Percentiles rank a stretch among this genome's conserved stretches.
Conservation (phyloP, 2,113 vertebrate genomes). For the Oryzias curvinotus region DNA sequence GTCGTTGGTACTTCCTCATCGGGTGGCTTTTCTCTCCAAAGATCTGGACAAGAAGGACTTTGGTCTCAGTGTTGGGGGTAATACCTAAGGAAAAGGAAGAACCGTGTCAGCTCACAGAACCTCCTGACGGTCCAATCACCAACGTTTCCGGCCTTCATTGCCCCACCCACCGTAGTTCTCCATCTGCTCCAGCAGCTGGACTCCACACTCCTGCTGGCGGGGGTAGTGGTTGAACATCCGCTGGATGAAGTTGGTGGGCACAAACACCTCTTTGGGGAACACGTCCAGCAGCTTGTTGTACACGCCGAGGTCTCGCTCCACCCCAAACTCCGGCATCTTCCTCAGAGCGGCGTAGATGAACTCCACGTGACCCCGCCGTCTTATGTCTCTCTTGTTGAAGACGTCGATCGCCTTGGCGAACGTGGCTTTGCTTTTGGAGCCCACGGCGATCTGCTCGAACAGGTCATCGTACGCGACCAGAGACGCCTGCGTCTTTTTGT, state of each 20-base stretch:
- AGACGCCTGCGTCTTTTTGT: slow-evolving; percentile 21
- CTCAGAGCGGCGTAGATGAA: slow-evolving; percentile 88
- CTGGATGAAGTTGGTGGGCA: slow-evolving; percentile 82
- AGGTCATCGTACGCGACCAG: slow-evolving; percentile 66
- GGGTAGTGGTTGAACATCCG: slow-evolving; percentile 88
- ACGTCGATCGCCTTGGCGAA: slow-evolving; percentile 76
- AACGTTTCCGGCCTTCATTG: too few species aligned
- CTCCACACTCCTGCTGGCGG: slow-evolving; percentile 86
- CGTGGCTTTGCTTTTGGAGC: slow-evolving; percentile 72
- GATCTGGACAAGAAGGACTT: slow-evolving; percentile 83
- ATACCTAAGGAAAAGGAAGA: slow-evolving; percentile 70
- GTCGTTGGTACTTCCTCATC: slow-evolving; percentile 83
- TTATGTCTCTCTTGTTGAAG: slow-evolving; percentile 74
- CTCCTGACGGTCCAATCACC: too few species aligned
- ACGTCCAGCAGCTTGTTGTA: slow-evolving; percentile 88
- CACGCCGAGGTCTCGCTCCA: slow-evolving; percentile 80
- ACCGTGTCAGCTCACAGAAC: not conserved
- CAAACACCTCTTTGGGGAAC: slow-evolving; percentile 90
- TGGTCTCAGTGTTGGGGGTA: slow-evolving; percentile 83
- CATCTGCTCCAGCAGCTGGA: slow-evolving; percentile 88
- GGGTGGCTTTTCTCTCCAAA: slow-evolving; percentile 86
- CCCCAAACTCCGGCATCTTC: slow-evolving; percentile 85
- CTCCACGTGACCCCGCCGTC: slow-evolving; percentile 85
- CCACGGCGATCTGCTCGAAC: slow-evolving; percentile 64
- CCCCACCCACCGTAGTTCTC: slow-evolving; percentile 80